Evolutionary conservation across 2,888 invertebrate genomes (phyloP), one percentile per base, ranked within the genome.

Genomic region (Seira sanloemensis): DNA sequence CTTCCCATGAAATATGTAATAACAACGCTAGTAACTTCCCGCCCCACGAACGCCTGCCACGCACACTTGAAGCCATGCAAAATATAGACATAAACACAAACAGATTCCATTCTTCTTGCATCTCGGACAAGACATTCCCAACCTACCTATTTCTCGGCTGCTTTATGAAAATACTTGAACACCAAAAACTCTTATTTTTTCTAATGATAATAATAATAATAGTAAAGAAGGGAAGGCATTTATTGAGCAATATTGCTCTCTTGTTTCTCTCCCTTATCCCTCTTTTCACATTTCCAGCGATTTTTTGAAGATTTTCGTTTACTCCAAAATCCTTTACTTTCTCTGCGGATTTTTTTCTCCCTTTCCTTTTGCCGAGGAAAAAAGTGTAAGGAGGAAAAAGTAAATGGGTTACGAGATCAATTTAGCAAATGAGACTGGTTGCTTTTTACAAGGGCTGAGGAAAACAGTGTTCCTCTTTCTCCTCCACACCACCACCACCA

Each of bases 371-470:
- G n/a, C n/a, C n/a, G n/a, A n/a, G 50, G 50, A 7, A 65, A 23
- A 76, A 82, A 27, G 66, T 16, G 18, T 62, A 71, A 72, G 66
- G 24, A 46, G n/a, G 65, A 74, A 73, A 80, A 75, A 69, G 80
- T 77, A 82, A 82, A 82, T 77, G 82, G 82, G 82, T 77, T 85
- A 76, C 80, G 75, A 72, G 79, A 79, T 80, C 84, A 85, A 85
- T 85, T 85, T 85, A 76, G 80, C 66, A 85, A 85, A 85, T 85
- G 84, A 79, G 76, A 76, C 72, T 79, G 77, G 62, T 75, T 79
- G 24, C 79, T 50, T 71, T 75, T 50, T 65, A 50, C n/a, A 62
- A 50, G 50, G 12, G 50, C 50, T n/a, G n/a, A n/a, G n/a, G n/a
- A n/a, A 62, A 77, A 71, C 23, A 71, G 68, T 66, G 76, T 68